A percentile compares a stretch with the other conserved stretches of the same genome.
Evolutionary conservation across 2,113 vertebrate genomes (phyloP).

Genomic region (Sturnira hondurensis): DNA sequence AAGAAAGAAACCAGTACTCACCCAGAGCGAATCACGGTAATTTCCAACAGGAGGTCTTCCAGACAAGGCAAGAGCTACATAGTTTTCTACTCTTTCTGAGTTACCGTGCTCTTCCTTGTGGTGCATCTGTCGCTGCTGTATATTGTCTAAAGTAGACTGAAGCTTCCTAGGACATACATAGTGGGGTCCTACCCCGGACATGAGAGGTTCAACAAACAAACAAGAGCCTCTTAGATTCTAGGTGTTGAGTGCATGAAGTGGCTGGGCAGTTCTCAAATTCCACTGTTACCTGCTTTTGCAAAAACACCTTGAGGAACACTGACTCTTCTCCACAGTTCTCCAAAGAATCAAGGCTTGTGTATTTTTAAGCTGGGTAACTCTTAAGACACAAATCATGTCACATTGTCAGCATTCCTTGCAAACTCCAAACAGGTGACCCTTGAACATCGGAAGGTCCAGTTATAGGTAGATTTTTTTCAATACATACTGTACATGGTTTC

Average conservation of each 20-base stretch:
- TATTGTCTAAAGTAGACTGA: neutral
- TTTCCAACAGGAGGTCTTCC: neutral
- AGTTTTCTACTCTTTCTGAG: neutral
- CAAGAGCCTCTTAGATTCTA: neutral
- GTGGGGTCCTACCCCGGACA: accelerated
- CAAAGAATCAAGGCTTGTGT: neutral
- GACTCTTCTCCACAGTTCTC: neutral
- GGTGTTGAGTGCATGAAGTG: neutral
- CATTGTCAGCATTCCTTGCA: neutral
- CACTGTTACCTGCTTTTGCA: neutral
- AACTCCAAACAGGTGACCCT: neutral
- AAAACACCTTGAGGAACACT: neutral
- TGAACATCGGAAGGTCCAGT: neutral
- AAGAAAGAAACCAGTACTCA: neutral
- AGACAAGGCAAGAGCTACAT: neutral
- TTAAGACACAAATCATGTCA: neutral
- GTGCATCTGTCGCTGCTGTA: neutral
- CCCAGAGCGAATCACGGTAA: neutral
- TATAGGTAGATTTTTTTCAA: neutral
- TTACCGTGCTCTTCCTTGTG: neutral
- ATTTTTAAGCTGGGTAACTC: neutral
- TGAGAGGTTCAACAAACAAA: neutral
- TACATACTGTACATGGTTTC: neutral
- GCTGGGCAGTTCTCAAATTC: neutral
- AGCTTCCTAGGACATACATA: neutral